Conservation (phyloP, 2,888 invertebrate genomes). For the Apamea anceps region DNA sequence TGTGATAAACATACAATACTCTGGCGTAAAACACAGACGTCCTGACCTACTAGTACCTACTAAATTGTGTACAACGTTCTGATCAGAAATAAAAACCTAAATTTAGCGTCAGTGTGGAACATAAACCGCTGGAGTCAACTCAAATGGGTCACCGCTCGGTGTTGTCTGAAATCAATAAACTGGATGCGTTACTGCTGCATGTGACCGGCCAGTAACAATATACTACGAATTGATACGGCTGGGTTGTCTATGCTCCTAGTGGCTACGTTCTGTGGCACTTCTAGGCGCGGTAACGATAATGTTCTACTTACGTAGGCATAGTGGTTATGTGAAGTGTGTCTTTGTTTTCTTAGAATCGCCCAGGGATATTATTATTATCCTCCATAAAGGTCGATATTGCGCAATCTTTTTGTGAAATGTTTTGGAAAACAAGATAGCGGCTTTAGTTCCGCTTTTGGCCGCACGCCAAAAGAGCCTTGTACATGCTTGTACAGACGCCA, state of each 20-base stretch:
- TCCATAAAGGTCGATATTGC: not conserved
- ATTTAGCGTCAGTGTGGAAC: constrained; percentile 9
- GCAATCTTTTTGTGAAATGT: not conserved
- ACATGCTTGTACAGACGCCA: not conserved
- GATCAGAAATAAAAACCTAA: constrained; percentile 23
- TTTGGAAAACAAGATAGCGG: not conserved
- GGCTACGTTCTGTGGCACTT: constrained; percentile 13
- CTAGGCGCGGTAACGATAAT: constrained; percentile 24
- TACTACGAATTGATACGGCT: constrained; percentile 12
- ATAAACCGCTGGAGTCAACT: constrained; percentile 30
- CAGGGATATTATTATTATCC: too few relatives aligned
- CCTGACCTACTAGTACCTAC: not conserved
- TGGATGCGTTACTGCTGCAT: constrained; percentile 53
- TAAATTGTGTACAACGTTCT: constrained; percentile 1
- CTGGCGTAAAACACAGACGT: not conserved
- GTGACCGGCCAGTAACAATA: constrained; percentile 30
- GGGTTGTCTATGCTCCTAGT: not conserved
- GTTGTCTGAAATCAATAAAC: constrained; percentile 56
- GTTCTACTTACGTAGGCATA: not conserved
- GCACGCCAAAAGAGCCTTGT: not conserved
- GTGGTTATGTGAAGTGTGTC: not conserved
- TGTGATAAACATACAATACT: not conserved
- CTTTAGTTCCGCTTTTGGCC: not conserved
- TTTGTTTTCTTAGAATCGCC: constrained; percentile 8
- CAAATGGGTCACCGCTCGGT: constrained; percentile 46